Conservation (phyloP, 2,888 invertebrate species). For the Aspidiotus destructor region DNA sequence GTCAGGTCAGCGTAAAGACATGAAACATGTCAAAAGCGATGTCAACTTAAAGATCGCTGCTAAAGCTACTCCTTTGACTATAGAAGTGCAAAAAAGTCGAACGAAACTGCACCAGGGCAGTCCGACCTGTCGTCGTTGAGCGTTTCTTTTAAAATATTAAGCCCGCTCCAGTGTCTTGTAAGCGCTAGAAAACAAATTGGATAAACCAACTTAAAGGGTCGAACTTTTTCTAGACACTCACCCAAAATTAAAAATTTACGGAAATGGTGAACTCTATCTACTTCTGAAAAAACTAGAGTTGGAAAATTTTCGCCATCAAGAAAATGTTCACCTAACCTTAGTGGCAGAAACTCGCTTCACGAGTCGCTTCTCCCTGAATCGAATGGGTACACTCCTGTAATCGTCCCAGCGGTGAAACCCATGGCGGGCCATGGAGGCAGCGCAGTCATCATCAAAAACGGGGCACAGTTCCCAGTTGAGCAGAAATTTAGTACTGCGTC, state of each 20-base stretch:
- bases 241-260: not conserved
- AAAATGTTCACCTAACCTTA: too few relatives aligned
- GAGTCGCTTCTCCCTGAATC: too few relatives aligned
- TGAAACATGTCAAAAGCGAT: too few relatives aligned
- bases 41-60: too few relatives aligned
- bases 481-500: too few relatives aligned
- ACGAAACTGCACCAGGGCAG: constrained; percentile 3
- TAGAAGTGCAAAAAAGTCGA: not conserved
- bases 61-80: not conserved
- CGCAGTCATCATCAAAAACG: too few relatives aligned
- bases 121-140: not conserved
- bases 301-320: not conserved
- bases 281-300: not conserved
- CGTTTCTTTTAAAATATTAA: not conserved
- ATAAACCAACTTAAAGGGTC: not conserved
- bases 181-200: not conserved
- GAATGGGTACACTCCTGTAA: too few relatives aligned
- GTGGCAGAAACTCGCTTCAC: too few relatives aligned
- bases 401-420: too few relatives aligned
- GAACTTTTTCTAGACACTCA: not conserved
- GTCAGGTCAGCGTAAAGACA: too few relatives aligned
- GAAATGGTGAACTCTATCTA: not conserved
- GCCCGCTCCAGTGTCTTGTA: not conserved
- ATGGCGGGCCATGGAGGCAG: too few relatives aligned
- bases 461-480: too few relatives aligned